phyloP scores from a whole-genome alignment of 1,140 invertebrate genomes.

The Drosophila cardini region DNA sequence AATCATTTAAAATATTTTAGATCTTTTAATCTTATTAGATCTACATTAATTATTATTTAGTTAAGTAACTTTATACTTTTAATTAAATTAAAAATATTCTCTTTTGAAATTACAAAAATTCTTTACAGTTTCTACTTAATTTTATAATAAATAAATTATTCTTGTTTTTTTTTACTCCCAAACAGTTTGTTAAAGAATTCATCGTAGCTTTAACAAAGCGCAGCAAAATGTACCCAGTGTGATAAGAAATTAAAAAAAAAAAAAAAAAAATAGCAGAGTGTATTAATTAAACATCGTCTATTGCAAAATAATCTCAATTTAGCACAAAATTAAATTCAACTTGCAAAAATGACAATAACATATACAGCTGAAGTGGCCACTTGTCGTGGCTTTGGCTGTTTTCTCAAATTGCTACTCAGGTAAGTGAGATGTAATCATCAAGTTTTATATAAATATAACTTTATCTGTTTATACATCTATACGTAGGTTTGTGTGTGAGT shows the following conservation, averaged over 20 bases:
- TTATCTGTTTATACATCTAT: background rate
- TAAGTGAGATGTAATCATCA: conserved; percentile 84
- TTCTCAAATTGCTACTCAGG: conserved; percentile 92
- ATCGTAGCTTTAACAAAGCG: conserved; percentile 4
- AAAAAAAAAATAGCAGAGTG: too few species aligned
- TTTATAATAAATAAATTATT: background rate
- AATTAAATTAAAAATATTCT: too few species aligned
- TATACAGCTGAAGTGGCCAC: conserved; percentile 96
- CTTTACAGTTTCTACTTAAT: background rate
- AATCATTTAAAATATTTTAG: too few species aligned
- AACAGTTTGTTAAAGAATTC: background rate
- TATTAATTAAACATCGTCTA: conserved; percentile 26
- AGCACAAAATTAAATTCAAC: conserved; percentile 40
- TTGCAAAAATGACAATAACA: conserved; percentile 91
- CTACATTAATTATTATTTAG: too few species aligned
- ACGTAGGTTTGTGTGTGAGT: background rate
- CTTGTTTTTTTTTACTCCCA: too few species aligned
- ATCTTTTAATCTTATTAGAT: too few species aligned
- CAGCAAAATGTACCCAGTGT: conserved; percentile 47
- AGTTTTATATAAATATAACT: conserved; percentile 10
- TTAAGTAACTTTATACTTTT: too few species aligned
- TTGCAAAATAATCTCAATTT: conserved; percentile 41
- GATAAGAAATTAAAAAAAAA: conserved; percentile 43
- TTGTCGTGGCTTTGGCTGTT: conserved; percentile 93
- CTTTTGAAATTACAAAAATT: too few species aligned